phyloP scores from a whole-genome alignment of 2,888 invertebrate species.

The Nasonia oneida region DNA sequence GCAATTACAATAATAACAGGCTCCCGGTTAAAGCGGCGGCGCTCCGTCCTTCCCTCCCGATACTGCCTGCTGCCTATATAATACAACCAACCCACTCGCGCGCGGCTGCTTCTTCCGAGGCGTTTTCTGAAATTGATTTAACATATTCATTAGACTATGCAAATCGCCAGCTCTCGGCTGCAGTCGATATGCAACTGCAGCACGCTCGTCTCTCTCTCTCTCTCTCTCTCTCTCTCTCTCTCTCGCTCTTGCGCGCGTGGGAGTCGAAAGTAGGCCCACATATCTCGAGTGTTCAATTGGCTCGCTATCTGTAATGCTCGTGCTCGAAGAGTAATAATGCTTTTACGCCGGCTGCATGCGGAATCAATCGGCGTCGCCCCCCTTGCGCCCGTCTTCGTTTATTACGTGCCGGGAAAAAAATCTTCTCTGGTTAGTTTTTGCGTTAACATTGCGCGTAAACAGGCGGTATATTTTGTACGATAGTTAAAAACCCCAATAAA shows the following conservation, averaged over 20 bases:
- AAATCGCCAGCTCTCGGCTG: slow-evolving; percentile 66
- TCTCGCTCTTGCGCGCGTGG: slow-evolving; percentile 27
- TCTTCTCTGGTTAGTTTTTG: not conserved
- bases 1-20: slow-evolving; percentile 79
- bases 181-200: slow-evolving; percentile 8
- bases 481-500: slow-evolving; percentile 34
- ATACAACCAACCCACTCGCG: not conserved
- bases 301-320: slow-evolving; percentile 47
- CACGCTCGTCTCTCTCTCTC: not conserved
- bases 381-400: slow-evolving; percentile 10
- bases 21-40: slow-evolving; percentile 65
- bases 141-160: slow-evolving; percentile 78
- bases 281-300: slow-evolving; percentile 56
- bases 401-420: slow-evolving; percentile 29
- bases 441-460: not conserved
- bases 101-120: slow-evolving; percentile 67
- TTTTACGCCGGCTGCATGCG: slow-evolving; percentile 36
- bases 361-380: slow-evolving; percentile 42
- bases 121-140: slow-evolving; percentile 77
- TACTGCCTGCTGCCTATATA: not conserved
- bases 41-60: slow-evolving; percentile 2
- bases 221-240: not conserved
- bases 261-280: slow-evolving; percentile 35
- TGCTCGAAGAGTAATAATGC: slow-evolving; percentile 44
- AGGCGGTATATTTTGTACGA: not conserved